Conservation (phyloP, 2,888 invertebrate genomes). For the Cyclophora albipunctata region DNA sequence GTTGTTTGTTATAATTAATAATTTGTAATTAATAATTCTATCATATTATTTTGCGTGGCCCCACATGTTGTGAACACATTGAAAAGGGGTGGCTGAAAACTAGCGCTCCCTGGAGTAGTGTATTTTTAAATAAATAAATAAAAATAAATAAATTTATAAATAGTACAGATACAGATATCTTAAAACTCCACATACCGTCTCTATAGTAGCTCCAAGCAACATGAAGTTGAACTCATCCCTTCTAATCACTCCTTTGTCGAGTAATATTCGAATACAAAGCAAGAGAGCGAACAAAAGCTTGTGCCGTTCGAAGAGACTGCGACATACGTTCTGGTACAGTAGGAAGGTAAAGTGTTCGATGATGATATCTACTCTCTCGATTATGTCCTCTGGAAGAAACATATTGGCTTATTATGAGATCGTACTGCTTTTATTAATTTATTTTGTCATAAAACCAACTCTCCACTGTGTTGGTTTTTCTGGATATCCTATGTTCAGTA, state of each 20-base stretch:
- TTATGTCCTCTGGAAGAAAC: conserved; percentile 76
- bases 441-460: too few relatives aligned
- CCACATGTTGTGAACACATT: too few relatives aligned
- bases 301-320: conserved; percentile 92
- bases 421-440: too few relatives aligned
- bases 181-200: conserved; percentile 42
- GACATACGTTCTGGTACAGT: conserved; percentile 89
- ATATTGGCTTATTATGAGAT: neutral
- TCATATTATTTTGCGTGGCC: too few relatives aligned
- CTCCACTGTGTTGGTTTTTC: neutral
- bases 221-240: conserved; percentile 83
- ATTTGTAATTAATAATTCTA: too few relatives aligned
- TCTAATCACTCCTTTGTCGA: conserved; percentile 77
- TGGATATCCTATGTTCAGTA: too few relatives aligned
- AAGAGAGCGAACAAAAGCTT: conserved; percentile 90
- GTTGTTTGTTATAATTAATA: too few relatives aligned
- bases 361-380: conserved; percentile 84
- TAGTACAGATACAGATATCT: too few relatives aligned
- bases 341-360: conserved; percentile 88
- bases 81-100: too few relatives aligned
- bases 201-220: conserved; percentile 81
- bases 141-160: too few relatives aligned
- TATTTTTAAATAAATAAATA: too few relatives aligned
- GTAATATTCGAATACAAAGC: conserved; percentile 79
- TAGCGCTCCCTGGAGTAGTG: too few relatives aligned